Conservation (phyloP, 2,888 invertebrate genomes). For the Orthosia incerta region DNA sequence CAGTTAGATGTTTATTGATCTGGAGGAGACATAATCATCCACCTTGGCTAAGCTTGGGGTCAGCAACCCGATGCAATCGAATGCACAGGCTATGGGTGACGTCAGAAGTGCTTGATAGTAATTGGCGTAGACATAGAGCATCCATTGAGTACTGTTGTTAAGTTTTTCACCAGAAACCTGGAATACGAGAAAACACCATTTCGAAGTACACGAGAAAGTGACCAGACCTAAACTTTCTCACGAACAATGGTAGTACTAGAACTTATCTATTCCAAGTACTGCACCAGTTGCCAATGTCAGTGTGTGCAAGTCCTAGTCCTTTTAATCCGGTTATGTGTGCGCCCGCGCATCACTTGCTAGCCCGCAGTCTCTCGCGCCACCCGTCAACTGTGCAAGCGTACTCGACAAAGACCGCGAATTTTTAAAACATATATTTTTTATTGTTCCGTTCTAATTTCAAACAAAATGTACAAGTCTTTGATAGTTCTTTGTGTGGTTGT, state of each 20-base stretch:
- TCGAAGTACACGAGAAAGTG: slow-evolving; percentile 54
- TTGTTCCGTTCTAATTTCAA: slow-evolving; percentile 20
- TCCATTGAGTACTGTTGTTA: background rate
- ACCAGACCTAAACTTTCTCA: slow-evolving; percentile 44
- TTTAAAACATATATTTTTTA: slow-evolving; percentile 55
- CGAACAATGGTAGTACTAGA: slow-evolving; percentile 44
- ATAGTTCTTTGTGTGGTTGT: slow-evolving; percentile 82
- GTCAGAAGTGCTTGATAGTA: slow-evolving; percentile 42
- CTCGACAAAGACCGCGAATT: slow-evolving; percentile 64
- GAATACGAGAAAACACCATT: slow-evolving; percentile 29
- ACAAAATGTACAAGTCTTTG: slow-evolving; percentile 83
- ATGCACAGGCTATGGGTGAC: slow-evolving; percentile 22
- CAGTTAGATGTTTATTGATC: background rate
- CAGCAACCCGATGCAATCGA: slow-evolving; percentile 37
- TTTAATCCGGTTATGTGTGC: slow-evolving; percentile 84
- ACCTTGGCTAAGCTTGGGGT: slow-evolving; percentile 37
- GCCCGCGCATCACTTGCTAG: slow-evolving; percentile 84
- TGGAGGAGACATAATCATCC: slow-evolving; percentile 1
- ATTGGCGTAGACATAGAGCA: slow-evolving; percentile 35
- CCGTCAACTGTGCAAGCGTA: slow-evolving; percentile 66
- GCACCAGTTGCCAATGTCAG: slow-evolving; percentile 66
- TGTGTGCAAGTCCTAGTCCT: slow-evolving; percentile 75
- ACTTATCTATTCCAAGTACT: slow-evolving; percentile 54
- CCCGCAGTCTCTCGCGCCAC: slow-evolving; percentile 78
- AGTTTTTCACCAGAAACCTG: slow-evolving; percentile 4